Evolutionary conservation across 2,888 invertebrate species (phyloP).

Genomic region (Ommatoiulus sabulosus): DNA sequence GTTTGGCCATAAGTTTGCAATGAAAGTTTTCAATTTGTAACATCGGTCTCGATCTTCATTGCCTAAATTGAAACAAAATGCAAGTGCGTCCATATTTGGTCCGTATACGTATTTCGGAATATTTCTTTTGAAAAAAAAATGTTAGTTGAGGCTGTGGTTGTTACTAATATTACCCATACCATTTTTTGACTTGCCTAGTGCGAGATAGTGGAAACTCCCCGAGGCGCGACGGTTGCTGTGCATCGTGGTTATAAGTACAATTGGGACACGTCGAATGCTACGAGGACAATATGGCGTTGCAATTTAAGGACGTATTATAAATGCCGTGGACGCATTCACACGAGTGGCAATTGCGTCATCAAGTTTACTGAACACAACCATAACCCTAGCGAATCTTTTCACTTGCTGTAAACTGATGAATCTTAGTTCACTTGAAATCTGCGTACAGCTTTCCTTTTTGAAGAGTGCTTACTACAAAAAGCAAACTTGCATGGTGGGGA

Average conservation of each 20-base stretch:
- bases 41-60: no score
- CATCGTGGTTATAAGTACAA: conserved; percentile 41
- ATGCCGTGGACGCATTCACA: conserved; percentile 37
- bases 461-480: no score
- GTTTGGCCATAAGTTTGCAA: no score
- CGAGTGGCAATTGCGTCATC: conserved; percentile 31
- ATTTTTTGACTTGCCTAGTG: conserved; percentile 42
- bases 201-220: background rate
- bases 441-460: background rate
- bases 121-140: background rate
- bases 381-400: background rate
- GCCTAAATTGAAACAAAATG: background rate
- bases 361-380: conserved; percentile 13
- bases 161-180: conserved; percentile 11
- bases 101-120: background rate
- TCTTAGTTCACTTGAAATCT: background rate
- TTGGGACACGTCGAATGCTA: conserved; percentile 35
- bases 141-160: background rate
- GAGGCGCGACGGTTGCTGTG: conserved; percentile 19
- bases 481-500: no score
- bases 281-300: conserved; percentile 35
- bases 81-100: background rate
- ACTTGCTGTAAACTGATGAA: background rate
- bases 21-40: no score
- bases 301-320: background rate